Conservation (phyloP, 2,888 invertebrate genomes). For the Malthinus seriepunctatus region DNA sequence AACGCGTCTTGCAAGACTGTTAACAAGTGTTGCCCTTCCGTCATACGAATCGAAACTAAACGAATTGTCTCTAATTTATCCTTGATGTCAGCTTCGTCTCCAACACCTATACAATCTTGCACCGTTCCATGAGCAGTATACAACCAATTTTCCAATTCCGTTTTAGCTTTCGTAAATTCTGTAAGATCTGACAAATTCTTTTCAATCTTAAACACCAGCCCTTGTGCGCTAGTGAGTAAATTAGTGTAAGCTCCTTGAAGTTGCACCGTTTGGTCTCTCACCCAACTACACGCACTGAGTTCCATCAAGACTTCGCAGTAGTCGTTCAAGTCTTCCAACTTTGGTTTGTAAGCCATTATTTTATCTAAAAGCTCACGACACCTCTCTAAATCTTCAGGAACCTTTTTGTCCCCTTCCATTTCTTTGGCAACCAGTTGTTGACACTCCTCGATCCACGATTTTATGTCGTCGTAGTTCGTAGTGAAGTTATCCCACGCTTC, state of each 20-base stretch:
- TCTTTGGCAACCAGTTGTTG: conserved; percentile 67
- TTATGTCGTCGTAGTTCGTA: conserved; percentile 72
- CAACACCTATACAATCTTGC: conserved; percentile 80
- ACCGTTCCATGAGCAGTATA: conserved; percentile 79
- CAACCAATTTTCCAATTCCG: conserved; percentile 83
- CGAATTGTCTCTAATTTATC: conserved; percentile 82
- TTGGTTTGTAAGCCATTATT: conserved; percentile 74
- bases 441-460: conserved; percentile 74
- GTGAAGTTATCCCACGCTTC: conserved; percentile 82
- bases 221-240: conserved; percentile 77
- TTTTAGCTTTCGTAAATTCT: conserved; percentile 85
- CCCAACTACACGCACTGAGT: conserved; percentile 80
- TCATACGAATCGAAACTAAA: conserved; percentile 68
- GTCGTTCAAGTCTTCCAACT: conserved; percentile 83
- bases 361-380: conserved; percentile 76
- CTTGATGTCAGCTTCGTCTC: conserved; percentile 74
- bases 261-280: conserved; percentile 84
- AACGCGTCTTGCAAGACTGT: conserved; percentile 84
- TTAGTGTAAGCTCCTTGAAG: conserved; percentile 82
- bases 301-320: conserved; percentile 87
- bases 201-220: conserved; percentile 82
- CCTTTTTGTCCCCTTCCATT: conserved; percentile 71
- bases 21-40: conserved; percentile 84
- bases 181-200: conserved; percentile 90
- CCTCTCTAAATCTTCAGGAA: conserved; percentile 75